Conservation (phyloP, 2,888 invertebrate species). For the Laspeyria flexula region DNA sequence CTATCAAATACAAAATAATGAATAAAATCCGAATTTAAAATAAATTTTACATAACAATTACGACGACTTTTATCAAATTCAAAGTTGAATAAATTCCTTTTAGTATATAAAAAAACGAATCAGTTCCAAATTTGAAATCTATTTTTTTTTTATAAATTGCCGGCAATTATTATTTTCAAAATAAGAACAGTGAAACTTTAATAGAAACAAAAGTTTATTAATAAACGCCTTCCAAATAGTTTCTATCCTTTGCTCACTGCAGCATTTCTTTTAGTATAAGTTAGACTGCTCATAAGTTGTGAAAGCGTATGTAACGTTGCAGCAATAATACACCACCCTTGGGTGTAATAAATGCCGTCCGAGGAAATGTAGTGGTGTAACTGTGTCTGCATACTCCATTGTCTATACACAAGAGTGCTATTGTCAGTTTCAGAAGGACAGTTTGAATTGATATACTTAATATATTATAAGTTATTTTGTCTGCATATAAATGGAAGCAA, state of each 20-base stretch:
- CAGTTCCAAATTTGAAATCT: too few species aligned
- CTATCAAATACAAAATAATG: too few species aligned
- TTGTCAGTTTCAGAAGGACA: neutral
- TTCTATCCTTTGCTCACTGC: neutral
- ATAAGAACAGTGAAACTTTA: too few species aligned
- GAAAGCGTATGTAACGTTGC: neutral
- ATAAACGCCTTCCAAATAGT: neutral
- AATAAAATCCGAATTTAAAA: too few species aligned
- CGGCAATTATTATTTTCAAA: too few species aligned
- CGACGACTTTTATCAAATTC: too few species aligned
- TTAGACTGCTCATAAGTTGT: neutral
- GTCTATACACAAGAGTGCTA: conserved; percentile 1
- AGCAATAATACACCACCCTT: neutral
- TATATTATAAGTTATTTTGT: neutral
- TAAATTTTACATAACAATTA: too few species aligned
- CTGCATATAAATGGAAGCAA: neutral
- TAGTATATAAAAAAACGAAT: too few species aligned
- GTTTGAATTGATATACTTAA: neutral
- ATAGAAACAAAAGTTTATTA: too few species aligned
- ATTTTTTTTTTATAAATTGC: too few species aligned
- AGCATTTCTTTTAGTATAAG: neutral
- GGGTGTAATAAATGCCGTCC: conserved; percentile 4
- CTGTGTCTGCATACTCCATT: neutral
- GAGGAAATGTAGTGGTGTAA: conserved; percentile 2
- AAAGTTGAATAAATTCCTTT: too few species aligned